A percentile compares a stretch with the other conserved stretches of the same genome.
Conservation (phyloP, 2,888 invertebrate genomes). For the Spialia ferax region DNA sequence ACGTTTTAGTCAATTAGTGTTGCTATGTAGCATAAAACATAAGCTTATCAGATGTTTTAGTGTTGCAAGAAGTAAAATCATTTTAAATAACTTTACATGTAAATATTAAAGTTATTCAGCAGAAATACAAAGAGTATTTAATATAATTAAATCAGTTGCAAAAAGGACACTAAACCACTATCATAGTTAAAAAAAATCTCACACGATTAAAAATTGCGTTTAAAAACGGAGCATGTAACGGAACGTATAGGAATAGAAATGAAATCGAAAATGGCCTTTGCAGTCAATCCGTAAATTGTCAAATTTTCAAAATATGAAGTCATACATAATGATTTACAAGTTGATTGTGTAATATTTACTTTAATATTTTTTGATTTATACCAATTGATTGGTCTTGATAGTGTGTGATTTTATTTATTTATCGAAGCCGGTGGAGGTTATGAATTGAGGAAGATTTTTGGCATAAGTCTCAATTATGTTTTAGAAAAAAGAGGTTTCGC, state of each 20-base stretch:
- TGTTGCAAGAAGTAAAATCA: not conserved
- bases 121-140: not conserved
- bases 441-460: slow-evolving; percentile 60
- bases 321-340: slow-evolving; percentile 74
- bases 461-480: slow-evolving; percentile 56
- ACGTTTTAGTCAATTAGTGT: slow-evolving; percentile 55
- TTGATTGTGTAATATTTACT: slow-evolving; percentile 73
- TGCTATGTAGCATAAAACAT: slow-evolving; percentile 30
- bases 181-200: too few relatives aligned
- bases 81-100: not conserved
- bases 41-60: not conserved
- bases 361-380: slow-evolving; percentile 56
- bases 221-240: not conserved
- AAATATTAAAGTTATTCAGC: not conserved
- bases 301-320: slow-evolving; percentile 75
- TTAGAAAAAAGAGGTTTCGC: slow-evolving; percentile 64
- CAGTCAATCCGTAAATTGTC: slow-evolving; percentile 57
- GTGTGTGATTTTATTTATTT: slow-evolving; percentile 58
- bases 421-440: slow-evolving; percentile 75
- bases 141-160: not conserved
- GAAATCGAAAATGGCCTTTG: slow-evolving; percentile 40
- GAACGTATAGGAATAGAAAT: slow-evolving; percentile 24
- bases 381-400: slow-evolving; percentile 51
- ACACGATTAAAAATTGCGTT: too few relatives aligned
- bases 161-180: too few relatives aligned